Percentiles rank a stretch among this genome's conserved stretches.
These are phyloP conservation scores for Sinocyclocheilus rhinocerous DNA, from an alignment of 2,113 vertebrate species.

Conservation along the genomic window DNA sequence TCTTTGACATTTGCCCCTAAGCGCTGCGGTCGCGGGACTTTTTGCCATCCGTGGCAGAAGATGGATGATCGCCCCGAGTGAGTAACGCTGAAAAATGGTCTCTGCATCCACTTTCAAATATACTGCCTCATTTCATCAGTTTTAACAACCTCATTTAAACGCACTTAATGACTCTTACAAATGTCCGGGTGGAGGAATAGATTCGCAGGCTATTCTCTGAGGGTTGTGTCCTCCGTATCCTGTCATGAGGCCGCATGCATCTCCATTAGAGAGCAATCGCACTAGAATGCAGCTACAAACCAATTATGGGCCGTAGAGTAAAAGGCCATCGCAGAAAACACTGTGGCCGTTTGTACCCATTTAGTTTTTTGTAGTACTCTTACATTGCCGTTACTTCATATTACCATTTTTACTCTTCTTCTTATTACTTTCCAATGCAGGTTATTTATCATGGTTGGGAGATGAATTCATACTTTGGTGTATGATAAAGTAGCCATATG, in stretches of 20 bases:
- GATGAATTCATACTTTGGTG: background rate
- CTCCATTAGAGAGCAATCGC: constrained; percentile 67
- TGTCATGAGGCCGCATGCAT: constrained; percentile 61
- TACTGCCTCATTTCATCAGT: constrained; percentile 73
- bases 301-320: constrained; percentile 61
- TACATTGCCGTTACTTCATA: background rate
- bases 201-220: constrained; percentile 65
- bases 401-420: constrained; percentile 22
- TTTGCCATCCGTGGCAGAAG: constrained; percentile 42
- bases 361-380: constrained; percentile 22
- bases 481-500: background rate
- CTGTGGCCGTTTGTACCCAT: constrained; percentile 24
- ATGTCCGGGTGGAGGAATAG: constrained; percentile 69
- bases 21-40: constrained; percentile 34
- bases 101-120: constrained; percentile 63
- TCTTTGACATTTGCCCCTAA: constrained; percentile 48
- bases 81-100: constrained; percentile 60
- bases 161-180: constrained; percentile 76
- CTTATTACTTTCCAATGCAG: constrained; percentile 6
- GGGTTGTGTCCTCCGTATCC: constrained; percentile 63
- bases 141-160: constrained; percentile 77
- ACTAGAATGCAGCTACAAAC: constrained; percentile 58
- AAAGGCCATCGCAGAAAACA: constrained; percentile 36
- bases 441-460: constrained; percentile 23
- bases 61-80: constrained; percentile 62